These are phyloP conservation scores for Knipowitschia caucasica DNA, from an alignment of 2,797 vertebrate genomes.

Conservation along the genomic window DNA sequence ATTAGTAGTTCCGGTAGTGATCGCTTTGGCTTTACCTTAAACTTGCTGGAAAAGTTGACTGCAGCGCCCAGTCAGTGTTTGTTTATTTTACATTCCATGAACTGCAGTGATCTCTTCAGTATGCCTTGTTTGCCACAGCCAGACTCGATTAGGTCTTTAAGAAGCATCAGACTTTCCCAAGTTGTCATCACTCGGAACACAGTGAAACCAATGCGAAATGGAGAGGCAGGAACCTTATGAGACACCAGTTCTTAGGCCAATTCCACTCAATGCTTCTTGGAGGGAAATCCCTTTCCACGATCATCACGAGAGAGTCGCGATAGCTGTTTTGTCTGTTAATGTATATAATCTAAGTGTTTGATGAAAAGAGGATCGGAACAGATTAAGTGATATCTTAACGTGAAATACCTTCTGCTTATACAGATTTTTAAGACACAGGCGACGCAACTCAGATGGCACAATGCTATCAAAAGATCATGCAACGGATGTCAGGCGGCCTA, in stretches of 20 bases:
- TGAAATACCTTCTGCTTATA: slow-evolving; percentile 9
- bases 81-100: slow-evolving; percentile 35
- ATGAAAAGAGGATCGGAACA: no score
- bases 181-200: slow-evolving; percentile 27
- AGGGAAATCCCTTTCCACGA: slow-evolving; percentile 19
- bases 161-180: slow-evolving; percentile 37
- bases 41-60: slow-evolving; percentile 31
- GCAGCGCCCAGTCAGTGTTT: slow-evolving; percentile 32
- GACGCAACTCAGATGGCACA: slow-evolving; percentile 27
- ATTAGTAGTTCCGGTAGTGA: no score
- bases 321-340: slow-evolving; percentile 37
- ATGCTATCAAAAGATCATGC: slow-evolving; percentile 38
- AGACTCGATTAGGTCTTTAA: slow-evolving; percentile 40
- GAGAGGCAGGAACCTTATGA: no score
- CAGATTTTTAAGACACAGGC: slow-evolving; percentile 22
- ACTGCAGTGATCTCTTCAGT: slow-evolving; percentile 38
- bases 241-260: slow-evolving; percentile 19
- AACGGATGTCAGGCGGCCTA: slow-evolving; percentile 40
- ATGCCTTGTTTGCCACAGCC: slow-evolving; percentile 25
- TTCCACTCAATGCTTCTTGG: slow-evolving; percentile 23
- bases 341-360: slow-evolving; percentile 23
- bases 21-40: slow-evolving; percentile 30
- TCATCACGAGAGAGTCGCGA: slow-evolving; percentile 15
- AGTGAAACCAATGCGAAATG: slow-evolving; percentile 31
- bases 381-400: slow-evolving; percentile 11